These are phyloP conservation scores for Trichopria drosophilae DNA, from an alignment of 2,888 invertebrate species.

Conservation along the genomic window DNA sequence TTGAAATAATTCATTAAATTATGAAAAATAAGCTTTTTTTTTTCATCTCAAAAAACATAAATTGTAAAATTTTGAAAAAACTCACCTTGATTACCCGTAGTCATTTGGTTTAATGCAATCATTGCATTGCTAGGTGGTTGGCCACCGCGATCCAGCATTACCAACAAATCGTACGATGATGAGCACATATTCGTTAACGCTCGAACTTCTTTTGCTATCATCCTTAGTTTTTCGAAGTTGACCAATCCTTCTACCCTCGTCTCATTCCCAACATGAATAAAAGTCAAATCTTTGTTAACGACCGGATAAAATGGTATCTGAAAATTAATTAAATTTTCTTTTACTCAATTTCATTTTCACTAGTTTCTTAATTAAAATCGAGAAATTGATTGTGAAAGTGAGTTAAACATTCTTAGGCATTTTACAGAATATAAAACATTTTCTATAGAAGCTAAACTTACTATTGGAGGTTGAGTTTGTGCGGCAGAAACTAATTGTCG, in stretches of 20 bases:
- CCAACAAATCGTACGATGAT: constrained; percentile 84
- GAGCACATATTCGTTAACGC: constrained; percentile 93
- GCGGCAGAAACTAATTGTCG: constrained; percentile 90
- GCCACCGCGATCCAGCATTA: constrained; percentile 82
- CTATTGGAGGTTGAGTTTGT: constrained; percentile 82
- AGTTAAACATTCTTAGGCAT: too few species aligned
- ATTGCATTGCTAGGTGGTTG: constrained; percentile 87
- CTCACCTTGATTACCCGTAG: constrained; percentile 68
- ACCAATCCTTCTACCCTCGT: constrained; percentile 84
- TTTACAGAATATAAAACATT: constrained; percentile 7
- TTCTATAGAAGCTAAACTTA: constrained; percentile 58
- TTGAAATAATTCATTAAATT: too few species aligned
- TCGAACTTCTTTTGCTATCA: constrained; percentile 96
- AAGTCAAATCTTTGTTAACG: constrained; percentile 93
- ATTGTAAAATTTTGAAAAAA: too few species aligned
- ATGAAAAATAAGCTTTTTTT: too few species aligned
- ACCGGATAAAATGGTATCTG: constrained; percentile 88
- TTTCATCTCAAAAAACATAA: too few species aligned
- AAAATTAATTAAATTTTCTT: constrained; percentile 34
- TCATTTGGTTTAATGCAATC: constrained; percentile 85
- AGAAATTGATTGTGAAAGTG: too few species aligned
- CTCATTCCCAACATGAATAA: constrained; percentile 96
- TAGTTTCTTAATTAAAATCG: too few species aligned
- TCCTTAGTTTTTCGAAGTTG: constrained; percentile 97
- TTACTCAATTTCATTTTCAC: too few species aligned